Base-by-base conservation (phyloP, 2,888 invertebrate species). In the Tenthredo notha region DNA sequence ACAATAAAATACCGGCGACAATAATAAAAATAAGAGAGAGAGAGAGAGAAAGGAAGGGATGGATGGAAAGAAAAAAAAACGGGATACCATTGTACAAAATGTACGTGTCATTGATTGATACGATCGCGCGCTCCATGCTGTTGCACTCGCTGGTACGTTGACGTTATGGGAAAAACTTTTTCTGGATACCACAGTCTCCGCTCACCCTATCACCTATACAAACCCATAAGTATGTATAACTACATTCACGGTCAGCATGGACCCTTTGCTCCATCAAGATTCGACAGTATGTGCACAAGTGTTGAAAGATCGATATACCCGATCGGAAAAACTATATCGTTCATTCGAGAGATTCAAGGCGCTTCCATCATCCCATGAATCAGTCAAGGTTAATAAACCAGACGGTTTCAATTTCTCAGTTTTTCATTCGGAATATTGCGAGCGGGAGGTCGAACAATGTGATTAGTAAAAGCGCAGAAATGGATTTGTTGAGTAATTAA, bases 71-170 rank as follows among this genome's bases (percentile, higher is more conserved):
- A 2, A 43, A 43, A 37, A 50, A 58, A 83, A 29, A 43, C 91
- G 90, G 91, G 90, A 91, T 89, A 87, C 91, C 88, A 92, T 93
- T 93, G 93, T 93, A 90, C 92, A 91, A 89, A 91, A 92, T 88
- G 91, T 91, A 90, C 91, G 91, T 93, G 93, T 93, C 93, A 93
- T 93, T 93, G 93, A 93, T 93, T 92, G 93, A 93, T 93, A 92
- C 90, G 88, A 85, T 80, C 80, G 40, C 47, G 67, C 29, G 29
- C 82, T 83, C 21, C 67, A 43, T 61, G 50, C 78, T 85, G 50
- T 54, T 85, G 84, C 83, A 78, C 80, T 83, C 80, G 83, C 61
- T 58, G 29, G 58, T n/a, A 15, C 43, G 37, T 37, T 58, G 58
- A n/a, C 33, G 67, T 50, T 84, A 43, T 85, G 86, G 86, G 86